These are phyloP conservation scores for Bimastos eiseni DNA, from an alignment of 2,888 invertebrate species.

Conservation along the genomic window DNA sequence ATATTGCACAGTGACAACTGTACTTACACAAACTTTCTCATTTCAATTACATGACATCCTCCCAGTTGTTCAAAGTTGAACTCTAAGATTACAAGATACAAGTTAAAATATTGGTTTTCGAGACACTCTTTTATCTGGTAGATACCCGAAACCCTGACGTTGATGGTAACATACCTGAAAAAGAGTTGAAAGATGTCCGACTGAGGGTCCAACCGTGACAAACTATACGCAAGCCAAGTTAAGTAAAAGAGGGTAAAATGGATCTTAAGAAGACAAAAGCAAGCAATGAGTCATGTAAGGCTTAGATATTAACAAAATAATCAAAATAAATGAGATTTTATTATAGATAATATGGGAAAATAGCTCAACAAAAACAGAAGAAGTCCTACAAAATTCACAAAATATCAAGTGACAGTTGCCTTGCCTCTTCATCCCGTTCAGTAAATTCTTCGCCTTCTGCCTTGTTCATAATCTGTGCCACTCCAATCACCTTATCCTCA, in stretches of 20 bases:
- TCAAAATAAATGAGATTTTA: neutral
- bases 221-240: too few species aligned
- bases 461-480: conserved; percentile 61
- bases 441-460: conserved; percentile 55
- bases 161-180: too few species aligned
- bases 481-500: conserved; percentile 58
- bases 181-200: too few species aligned
- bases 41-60: too few species aligned
- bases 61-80: too few species aligned
- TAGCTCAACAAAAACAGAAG: neutral
- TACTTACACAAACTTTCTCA: too few species aligned
- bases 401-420: neutral
- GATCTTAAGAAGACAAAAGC: neutral
- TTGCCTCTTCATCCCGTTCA: conserved; percentile 65
- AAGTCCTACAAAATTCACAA: neutral
- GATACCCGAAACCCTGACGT: too few species aligned
- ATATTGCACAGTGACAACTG: too few species aligned
- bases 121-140: too few species aligned
- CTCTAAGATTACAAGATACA: neutral
- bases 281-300: neutral
- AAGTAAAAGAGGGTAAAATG: too few species aligned
- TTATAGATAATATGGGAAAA: neutral
- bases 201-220: too few species aligned
- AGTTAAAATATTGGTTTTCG: too few species aligned
- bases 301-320: neutral